Conservation (phyloP, 1,140 invertebrate genomes). For the Amphibalanus amphitrite region DNA sequence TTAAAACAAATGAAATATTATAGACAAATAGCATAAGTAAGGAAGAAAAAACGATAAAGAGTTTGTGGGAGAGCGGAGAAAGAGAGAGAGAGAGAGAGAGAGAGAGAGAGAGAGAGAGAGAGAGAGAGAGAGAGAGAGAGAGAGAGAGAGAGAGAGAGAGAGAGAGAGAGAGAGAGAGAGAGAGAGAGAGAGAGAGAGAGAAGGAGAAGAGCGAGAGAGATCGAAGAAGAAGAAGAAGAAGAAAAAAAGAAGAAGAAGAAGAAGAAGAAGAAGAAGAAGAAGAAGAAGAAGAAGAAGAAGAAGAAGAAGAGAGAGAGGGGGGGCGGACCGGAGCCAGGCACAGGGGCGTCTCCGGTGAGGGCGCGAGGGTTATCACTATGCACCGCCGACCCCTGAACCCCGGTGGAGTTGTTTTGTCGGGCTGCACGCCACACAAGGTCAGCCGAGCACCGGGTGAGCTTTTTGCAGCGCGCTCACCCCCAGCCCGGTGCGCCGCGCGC, state of each 20-base stretch:
- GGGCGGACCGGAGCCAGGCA: too few relatives aligned
- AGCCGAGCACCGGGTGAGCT: background rate
- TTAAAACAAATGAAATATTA: background rate
- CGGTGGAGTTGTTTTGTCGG: background rate
- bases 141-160: constrained; percentile 7
- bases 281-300: too few relatives aligned
- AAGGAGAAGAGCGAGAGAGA: background rate
- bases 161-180: constrained; percentile 3
- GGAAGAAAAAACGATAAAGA: background rate
- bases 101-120: constrained; percentile 2
- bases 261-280: too few relatives aligned
- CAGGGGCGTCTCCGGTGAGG: too few relatives aligned
- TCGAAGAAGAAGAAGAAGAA: too few relatives aligned
- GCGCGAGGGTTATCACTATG: background rate
- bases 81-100: background rate
- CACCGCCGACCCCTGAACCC: background rate
- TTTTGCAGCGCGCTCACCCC: background rate
- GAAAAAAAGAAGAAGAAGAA: too few relatives aligned
- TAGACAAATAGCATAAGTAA: background rate
- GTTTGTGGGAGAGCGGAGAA: background rate
- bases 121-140: constrained; percentile 5
- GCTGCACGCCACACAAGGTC: background rate
- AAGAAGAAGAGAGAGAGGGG: too few relatives aligned
- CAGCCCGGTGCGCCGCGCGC: too few relatives aligned
- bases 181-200: constrained; percentile 7